phyloP scores from a whole-genome alignment of 2,888 invertebrate species.

The Alviniconcha strummeri region DNA sequence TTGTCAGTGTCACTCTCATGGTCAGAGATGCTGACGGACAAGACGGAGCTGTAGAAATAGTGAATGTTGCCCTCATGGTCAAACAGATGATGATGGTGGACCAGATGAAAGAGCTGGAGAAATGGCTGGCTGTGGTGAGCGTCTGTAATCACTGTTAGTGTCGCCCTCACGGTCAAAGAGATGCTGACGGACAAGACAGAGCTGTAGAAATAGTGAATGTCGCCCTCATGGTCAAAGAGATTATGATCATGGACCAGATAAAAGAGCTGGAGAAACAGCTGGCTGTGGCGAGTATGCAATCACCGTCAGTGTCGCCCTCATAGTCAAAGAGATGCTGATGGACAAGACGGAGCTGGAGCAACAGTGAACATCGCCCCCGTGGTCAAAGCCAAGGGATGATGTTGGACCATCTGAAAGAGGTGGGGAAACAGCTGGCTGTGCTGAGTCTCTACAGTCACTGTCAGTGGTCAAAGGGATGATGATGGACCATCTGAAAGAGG shows the following conservation, averaged over 20 bases:
- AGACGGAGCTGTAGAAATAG: no score
- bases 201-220: no score
- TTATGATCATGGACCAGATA: conserved; percentile 38
- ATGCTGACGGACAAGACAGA: no score
- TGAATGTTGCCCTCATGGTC: neutral
- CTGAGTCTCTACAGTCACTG: conserved; percentile 38
- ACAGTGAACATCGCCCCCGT: neutral
- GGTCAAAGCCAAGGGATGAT: conserved; percentile 34
- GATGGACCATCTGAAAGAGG: conserved; percentile 32
- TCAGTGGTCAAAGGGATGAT: no score
- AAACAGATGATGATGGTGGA: neutral
- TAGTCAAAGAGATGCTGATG: neutral
- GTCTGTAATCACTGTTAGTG: neutral
- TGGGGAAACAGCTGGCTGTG: conserved; percentile 60
- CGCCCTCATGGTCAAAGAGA: conserved; percentile 30
- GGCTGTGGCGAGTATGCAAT: conserved; percentile 48
- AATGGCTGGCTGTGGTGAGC: neutral
- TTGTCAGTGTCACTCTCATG: neutral
- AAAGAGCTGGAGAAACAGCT: conserved; percentile 56
- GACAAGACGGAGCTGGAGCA: no score
- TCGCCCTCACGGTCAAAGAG: neutral
- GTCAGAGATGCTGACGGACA: no score
- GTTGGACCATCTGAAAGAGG: conserved; percentile 37
- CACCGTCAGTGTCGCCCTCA: neutral
- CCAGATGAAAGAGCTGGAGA: neutral